Conservation (phyloP, 1,140 invertebrate genomes). For the Aphis craccivora region DNA sequence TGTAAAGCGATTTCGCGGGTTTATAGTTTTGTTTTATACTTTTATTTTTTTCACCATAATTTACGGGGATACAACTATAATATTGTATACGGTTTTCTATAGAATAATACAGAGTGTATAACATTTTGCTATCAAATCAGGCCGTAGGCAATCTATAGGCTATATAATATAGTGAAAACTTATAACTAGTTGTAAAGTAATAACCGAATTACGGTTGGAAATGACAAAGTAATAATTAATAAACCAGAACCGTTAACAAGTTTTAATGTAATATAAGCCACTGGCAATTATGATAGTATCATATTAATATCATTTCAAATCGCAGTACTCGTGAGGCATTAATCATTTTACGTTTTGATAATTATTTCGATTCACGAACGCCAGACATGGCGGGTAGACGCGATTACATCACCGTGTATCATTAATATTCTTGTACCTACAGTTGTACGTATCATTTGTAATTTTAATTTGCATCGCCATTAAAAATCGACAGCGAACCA, state of each 20-base stretch:
- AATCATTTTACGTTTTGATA: conserved; percentile 6
- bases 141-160: background rate
- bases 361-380: background rate
- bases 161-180: background rate
- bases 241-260: background rate
- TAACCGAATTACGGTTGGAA: background rate
- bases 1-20: no score
- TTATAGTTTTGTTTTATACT: no score
- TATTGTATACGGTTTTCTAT: background rate
- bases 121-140: background rate
- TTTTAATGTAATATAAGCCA: conserved; percentile 2
- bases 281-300: background rate
- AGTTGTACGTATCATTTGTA: background rate
- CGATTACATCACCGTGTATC: background rate
- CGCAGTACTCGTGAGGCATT: background rate
- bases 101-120: background rate
- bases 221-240: background rate
- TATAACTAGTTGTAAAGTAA: background rate
- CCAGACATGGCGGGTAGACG: background rate
- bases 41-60: no score
- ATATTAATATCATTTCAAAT: background rate
- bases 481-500: conserved; percentile 14
- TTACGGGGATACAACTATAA: background rate
- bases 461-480: conserved; percentile 38
- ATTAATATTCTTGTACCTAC: conserved; percentile 12